phyloP scores from a whole-genome alignment of 2,888 invertebrate genomes.

The Agrochola circellaris region DNA sequence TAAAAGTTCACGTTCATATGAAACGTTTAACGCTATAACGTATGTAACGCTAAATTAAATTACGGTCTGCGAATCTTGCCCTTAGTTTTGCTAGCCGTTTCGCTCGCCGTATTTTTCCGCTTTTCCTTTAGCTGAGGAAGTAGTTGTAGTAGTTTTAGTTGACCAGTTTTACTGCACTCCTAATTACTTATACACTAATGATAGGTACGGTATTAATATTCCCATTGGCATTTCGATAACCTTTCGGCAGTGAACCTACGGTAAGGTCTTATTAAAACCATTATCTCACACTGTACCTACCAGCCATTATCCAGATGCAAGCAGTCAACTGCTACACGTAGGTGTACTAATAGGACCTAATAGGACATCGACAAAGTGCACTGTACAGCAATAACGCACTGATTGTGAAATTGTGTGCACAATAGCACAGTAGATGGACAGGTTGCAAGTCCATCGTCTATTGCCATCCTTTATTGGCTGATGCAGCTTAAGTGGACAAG shows the following conservation, averaged over 20 bases:
- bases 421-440: slow-evolving; percentile 48
- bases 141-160: not conserved
- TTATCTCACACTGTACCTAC: slow-evolving; percentile 2
- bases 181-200: not conserved
- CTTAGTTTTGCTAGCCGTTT: not conserved
- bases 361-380: slow-evolving; percentile 53
- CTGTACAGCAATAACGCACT: slow-evolving; percentile 52
- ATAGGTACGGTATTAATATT: not conserved
- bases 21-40: not conserved
- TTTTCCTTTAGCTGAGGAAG: not conserved
- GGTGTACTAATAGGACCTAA: slow-evolving; percentile 28
- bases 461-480: slow-evolving; percentile 46
- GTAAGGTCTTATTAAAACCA: not conserved
- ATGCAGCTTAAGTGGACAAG: slow-evolving; percentile 58
- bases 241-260: not conserved
- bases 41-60: too few relatives aligned
- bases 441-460: slow-evolving; percentile 41
- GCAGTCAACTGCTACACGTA: slow-evolving; percentile 23
- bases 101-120: not conserved
- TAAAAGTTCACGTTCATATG: too few relatives aligned
- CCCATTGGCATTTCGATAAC: not conserved
- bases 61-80: not conserved
- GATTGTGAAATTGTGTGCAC: slow-evolving; percentile 59
- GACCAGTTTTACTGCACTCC: not conserved
- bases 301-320: slow-evolving; percentile 1